These are phyloP conservation scores for Tenthredo distinguenda DNA, from an alignment of 2,888 invertebrate species.

Conservation along the genomic window DNA sequence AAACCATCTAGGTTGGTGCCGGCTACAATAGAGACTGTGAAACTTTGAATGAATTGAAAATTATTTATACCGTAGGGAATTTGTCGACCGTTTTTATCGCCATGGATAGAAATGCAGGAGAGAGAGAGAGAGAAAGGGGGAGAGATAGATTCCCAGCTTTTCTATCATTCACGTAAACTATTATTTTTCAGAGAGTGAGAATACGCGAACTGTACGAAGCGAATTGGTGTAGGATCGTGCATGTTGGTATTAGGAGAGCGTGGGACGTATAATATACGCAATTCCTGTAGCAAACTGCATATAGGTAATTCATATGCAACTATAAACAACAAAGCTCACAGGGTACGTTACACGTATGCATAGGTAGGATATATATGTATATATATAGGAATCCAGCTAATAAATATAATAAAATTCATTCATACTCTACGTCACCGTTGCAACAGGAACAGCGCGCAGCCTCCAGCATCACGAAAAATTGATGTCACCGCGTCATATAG, in stretches of 20 bases:
- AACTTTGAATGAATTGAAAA: background rate
- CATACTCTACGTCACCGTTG: conserved; percentile 28
- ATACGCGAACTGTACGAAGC: background rate
- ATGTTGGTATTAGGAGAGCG: background rate
- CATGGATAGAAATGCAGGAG: background rate
- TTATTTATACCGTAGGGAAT: background rate
- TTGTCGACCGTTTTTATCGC: background rate
- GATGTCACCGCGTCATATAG: conserved; percentile 1
- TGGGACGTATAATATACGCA: conserved; percentile 3
- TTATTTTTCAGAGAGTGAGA: background rate
- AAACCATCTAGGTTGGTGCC: background rate
- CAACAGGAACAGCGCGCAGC: background rate
- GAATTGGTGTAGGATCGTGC: background rate
- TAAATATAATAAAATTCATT: conserved; percentile 44
- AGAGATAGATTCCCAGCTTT: background rate
- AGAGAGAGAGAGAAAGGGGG: too few relatives aligned
- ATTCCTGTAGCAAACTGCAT: conserved; percentile 33
- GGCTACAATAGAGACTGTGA: background rate
- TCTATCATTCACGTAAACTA: background rate
- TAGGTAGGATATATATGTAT: background rate
- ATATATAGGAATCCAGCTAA: background rate
- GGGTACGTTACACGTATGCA: background rate
- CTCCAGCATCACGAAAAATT: conserved; percentile 9
- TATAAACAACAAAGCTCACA: conserved; percentile 12
- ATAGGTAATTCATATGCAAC: conserved; percentile 23